Evolutionary conservation across 1,140 invertebrate genomes (phyloP), one percentile per base, ranked within the genome.

Genomic region (Contarinia nasturtii): DNA sequence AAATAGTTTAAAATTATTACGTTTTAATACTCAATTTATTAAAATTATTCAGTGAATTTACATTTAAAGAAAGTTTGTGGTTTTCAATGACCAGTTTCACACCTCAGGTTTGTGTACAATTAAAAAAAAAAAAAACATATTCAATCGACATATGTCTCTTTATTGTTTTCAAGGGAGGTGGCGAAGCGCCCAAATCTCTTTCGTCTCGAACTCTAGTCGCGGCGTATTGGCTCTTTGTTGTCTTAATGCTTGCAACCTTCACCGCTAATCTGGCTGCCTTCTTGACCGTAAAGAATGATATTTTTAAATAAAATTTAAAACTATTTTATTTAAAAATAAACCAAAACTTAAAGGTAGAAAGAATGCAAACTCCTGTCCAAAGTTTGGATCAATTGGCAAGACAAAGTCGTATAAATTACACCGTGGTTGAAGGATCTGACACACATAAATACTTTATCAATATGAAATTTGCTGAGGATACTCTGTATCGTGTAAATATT

Each of bases 201-300:
- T 86, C 85, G 0, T 84, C 82, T 4, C 67, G 88, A 27, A 80
- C 85, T 3, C 61, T 93, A 12, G 86, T 92, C 0, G 87, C 86
- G 1, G 86, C 86, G 12, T 93, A 92, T 60, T 93, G 88, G 88
- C 67, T 93, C 0, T 93, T 92, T 63, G 86, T 91, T 2, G 86
- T 91, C 0, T 69, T 93, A 1, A 92, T 92, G 84, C 59, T 92
- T 52, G 86, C 88, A 1, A 92, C 93, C 1, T 97, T 97, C 63
- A 97, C 93, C 0, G 93, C 93, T 4, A 98, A 98, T 65, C 67
- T 97, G 51, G 93, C 93, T 3, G 92, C 92, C 2, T 95, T 97
- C 62, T 72, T 98, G 1, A 97, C 92, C 0, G 91, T 96, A n/a
- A n/a, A n/a, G n/a, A n/a, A n/a, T n/a, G n/a, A n/a, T n/a, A n/a